Base-by-base conservation (phyloP, 2,113 vertebrate species). In the Formicarius rufipectus region DNA sequence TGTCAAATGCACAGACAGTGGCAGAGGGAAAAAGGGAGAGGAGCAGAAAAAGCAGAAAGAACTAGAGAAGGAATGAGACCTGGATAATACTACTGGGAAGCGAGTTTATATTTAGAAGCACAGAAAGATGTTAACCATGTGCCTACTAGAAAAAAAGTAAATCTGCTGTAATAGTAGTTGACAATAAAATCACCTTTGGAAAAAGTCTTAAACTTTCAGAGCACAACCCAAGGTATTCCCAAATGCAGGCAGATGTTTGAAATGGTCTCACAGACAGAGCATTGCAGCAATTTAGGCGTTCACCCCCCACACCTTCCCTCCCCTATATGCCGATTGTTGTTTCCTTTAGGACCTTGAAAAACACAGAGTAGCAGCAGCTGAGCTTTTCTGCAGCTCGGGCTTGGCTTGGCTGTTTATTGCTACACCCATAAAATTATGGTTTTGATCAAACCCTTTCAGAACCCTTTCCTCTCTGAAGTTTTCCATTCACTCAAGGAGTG, bases 51-150 rank as follows among this genome's bases (percentile, higher is more conserved):
- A 84, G 37, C 45, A 71, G n/a, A 44, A 42, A 93, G 49, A 82
- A 92, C 80, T 12, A 15, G 49, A 92, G 62, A 45, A 88, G 55
- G 77, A 87, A 90, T n/a, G 76, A 92, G 84, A 93, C 92, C 74
- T 95, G 86, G 82, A 74, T 78, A 94, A 83, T 59, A 79, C 24
- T 39, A 66, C 56, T 77, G 85, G 90, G 94, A 96, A 97, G 69
- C 3, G 23, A 83, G 45, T 96, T 97, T 97, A 95, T 96, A 96
- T 97, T 97, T 96, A 97, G 97, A 94, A 96, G 69, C 93, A 94
- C 88, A 21, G 67, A 92, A 97, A 92, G 71, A 97, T 95, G 81
- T 98, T 96, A 97, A 78, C 84, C 90, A 62, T 95, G 96, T 97
- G 96, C 77, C 89, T 95, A 72, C 90, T 77, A 92, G 95, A 78